A percentile compares a stretch with the other conserved stretches of the same genome.
phyloP scores from a whole-genome alignment of 2,797 vertebrate species.

The Phylloscopus collybita region DNA sequence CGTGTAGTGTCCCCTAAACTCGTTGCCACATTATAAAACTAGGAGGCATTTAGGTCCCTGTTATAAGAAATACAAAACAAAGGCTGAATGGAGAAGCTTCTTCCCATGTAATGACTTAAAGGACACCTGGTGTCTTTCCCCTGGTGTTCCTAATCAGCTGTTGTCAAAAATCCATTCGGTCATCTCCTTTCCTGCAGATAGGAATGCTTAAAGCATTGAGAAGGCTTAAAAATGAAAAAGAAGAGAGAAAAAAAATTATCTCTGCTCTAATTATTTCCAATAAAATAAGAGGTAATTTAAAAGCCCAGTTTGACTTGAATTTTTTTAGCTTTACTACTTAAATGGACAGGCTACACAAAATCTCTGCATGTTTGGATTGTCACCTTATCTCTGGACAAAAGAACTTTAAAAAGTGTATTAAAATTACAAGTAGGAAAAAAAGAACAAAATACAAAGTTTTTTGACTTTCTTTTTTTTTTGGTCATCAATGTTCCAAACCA shows the following conservation, averaged over 20 bases:
- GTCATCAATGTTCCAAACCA: background rate
- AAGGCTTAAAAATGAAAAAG: background rate
- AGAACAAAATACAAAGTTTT: background rate
- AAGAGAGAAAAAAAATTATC: rapidly evolving
- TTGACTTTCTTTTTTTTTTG: background rate
- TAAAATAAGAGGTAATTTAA: background rate
- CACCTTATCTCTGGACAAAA: background rate
- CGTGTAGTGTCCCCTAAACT: background rate
- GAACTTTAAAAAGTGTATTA: background rate
- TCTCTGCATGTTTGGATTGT: background rate
- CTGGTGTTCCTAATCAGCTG: background rate
- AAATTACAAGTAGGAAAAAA: background rate
- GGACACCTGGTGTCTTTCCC: background rate
- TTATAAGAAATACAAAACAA: background rate
- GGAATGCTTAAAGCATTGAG: background rate
- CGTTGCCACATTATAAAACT: background rate
- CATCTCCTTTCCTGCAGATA: background rate
- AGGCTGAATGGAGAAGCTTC: background rate
- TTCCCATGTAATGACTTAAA: background rate
- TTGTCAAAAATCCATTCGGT: background rate
- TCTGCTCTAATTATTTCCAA: background rate
- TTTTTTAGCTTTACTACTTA: background rate
- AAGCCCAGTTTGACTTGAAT: background rate
- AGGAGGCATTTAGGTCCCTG: background rate
- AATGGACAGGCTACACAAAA: background rate